Conservation (phyloP, 35 echinoderm and acorn worm species). For the Diadema setosum region DNA sequence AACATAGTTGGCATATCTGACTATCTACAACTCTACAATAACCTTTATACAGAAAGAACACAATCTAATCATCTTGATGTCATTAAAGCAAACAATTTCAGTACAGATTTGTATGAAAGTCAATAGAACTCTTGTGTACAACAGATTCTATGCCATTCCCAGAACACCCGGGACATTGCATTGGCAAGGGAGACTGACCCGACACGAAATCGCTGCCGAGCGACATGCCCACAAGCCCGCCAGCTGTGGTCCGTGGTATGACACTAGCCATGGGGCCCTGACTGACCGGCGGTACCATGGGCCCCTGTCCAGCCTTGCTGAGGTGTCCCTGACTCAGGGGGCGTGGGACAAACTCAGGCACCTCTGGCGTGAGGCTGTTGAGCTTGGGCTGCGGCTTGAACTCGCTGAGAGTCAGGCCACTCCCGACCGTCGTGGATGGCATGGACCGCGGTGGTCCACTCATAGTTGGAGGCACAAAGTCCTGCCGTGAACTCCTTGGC, state of each 20-base stretch:
- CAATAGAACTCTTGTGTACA: not conserved
- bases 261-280: not conserved
- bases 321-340: conserved; percentile 1
- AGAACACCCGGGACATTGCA: not conserved
- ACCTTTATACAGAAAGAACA: no score
- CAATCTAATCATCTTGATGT: no score
- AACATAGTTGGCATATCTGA: no score
- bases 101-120: no score
- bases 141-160: not conserved
- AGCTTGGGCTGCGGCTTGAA: conserved; percentile 9
- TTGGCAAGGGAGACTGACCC: not conserved
- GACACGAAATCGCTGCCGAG: conserved; percentile 3
- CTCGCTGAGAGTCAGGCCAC: conserved; percentile 23
- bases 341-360: conserved; percentile 85
- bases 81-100: no score
- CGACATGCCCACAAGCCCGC: not conserved
- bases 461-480: not conserved
- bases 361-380: conserved; percentile 57
- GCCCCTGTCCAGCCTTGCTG: not conserved
- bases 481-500: not conserved
- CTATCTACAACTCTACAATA: no score
- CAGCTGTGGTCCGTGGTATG: not conserved
- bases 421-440: not conserved
- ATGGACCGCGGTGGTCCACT: not conserved
- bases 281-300: not conserved